Conservation (phyloP, 2,888 invertebrate genomes). For the Thera britannica region DNA sequence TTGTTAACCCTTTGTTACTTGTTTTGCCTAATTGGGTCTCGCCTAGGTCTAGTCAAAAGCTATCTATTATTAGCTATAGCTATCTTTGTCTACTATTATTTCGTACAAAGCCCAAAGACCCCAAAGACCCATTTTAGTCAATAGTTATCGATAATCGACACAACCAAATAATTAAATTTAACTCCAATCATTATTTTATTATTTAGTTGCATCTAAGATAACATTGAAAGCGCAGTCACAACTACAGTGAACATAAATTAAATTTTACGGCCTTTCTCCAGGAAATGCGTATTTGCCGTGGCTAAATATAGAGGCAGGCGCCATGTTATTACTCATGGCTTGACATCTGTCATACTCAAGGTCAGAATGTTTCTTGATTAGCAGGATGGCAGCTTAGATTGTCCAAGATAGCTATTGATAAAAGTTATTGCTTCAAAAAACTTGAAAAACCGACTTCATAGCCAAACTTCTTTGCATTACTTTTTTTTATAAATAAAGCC, state of each 20-base stretch:
- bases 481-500: too few species aligned
- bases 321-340: slow-evolving; percentile 36
- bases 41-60: too few species aligned
- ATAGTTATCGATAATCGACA: too few species aligned
- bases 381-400: not conserved
- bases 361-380: slow-evolving; percentile 11
- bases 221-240: slow-evolving; percentile 19
- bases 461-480: too few species aligned
- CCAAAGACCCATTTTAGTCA: too few species aligned
- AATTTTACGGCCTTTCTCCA: slow-evolving; percentile 40
- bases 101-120: too few species aligned
- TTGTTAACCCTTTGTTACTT: too few species aligned
- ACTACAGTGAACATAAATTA: slow-evolving; percentile 23
- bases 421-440: too few species aligned
- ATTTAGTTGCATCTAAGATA: slow-evolving; percentile 13
- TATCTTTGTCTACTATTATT: too few species aligned
- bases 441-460: too few species aligned
- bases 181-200: not conserved
- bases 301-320: slow-evolving; percentile 42
- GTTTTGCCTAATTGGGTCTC: too few species aligned
- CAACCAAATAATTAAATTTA: not conserved
- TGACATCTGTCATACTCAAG: slow-evolving; percentile 40
- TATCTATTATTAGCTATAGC: too few species aligned
- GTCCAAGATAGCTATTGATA: not conserved
- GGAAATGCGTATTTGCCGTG: slow-evolving; percentile 38